These are phyloP conservation scores for Epirrhoe tristata DNA, from an alignment of 2,888 invertebrate genomes.

Conservation along the genomic window DNA sequence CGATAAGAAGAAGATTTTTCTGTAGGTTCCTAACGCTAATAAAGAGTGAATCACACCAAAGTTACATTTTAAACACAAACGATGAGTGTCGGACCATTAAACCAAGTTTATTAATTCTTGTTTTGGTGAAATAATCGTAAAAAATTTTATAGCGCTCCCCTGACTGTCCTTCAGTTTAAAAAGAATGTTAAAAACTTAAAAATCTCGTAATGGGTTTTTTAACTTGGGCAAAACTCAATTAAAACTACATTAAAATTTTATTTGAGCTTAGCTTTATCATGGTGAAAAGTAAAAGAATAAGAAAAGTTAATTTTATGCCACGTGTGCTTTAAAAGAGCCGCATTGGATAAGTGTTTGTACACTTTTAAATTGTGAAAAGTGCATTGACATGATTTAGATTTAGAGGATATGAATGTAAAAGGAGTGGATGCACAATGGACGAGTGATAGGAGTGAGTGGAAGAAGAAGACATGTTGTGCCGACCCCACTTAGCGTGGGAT, in stretches of 20 bases:
- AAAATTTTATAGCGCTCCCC: slow-evolving; percentile 21
- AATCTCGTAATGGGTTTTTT: slow-evolving; percentile 18
- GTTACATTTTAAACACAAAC: slow-evolving; percentile 27
- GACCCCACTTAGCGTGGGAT: too few species aligned
- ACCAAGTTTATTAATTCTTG: slow-evolving; percentile 30
- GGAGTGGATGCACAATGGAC: too few species aligned
- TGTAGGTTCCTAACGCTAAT: slow-evolving; percentile 1
- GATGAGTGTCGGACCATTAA: slow-evolving; percentile 26
- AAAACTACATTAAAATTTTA: slow-evolving; percentile 11
- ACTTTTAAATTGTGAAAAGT: too few species aligned
- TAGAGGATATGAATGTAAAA: too few species aligned
- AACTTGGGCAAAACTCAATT: slow-evolving; percentile 25
- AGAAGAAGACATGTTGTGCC: too few species aligned
- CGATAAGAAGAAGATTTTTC: too few species aligned
- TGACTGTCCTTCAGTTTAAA: slow-evolving; percentile 14
- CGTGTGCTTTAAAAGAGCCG: too few species aligned
- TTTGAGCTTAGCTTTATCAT: neutral
- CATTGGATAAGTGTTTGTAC: too few species aligned
- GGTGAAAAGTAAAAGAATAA: too few species aligned
- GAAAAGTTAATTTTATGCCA: too few species aligned
- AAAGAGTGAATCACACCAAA: slow-evolving; percentile 12
- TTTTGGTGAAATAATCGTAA: slow-evolving; percentile 33
- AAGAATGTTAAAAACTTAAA: slow-evolving; percentile 12
- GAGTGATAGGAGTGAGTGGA: too few species aligned
- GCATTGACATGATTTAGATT: too few species aligned